Evolutionary conservation across 2,113 vertebrate genomes (phyloP), one percentile per base, ranked within the genome.

Genomic region (Poecile atricapillus): DNA sequence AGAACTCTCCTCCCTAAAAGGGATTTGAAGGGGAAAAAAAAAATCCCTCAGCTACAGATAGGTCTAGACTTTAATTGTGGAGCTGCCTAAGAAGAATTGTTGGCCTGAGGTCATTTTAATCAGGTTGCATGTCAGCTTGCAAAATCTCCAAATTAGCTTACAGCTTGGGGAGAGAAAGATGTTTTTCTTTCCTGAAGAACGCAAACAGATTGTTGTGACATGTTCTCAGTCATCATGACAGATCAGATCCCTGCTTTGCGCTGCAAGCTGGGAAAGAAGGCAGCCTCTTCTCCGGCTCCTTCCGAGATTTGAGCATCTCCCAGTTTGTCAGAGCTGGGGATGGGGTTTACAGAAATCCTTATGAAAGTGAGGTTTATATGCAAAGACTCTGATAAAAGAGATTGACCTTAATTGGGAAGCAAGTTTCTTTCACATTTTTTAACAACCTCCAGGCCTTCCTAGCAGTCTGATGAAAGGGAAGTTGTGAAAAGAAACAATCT

Each of bases 61-160:
- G 96, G 87, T 96, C 97, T 97, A 97, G 93, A 90, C 87, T 94
- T 95, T 96, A 95, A 97, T 97, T 93, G 70, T 53, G 5, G 56
- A 97, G 90, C 73, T 97, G 97, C 96, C 95, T 95, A 91, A 96
- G 93, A 97, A 97, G 96, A 96, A 96, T 92, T 82, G 64, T 79
- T 97, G 94, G 95, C 97, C 97, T 95, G 88, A 19, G 97, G 98
- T 98, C 97, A 97, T 98, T 98, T 98, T 98, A 98, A 98, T 98
- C 98, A 97, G 96, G 97, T 95, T 96, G 94, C 92, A 93, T 96
- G 97, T 98, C 97, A 98, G 96, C 97, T 97, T 96, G 95, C 97
- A 97, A 97, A 98, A 97, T 97, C 97, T 97, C 98, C 97, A 97
- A 98, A 98, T 98, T 97, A 98, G 96, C 96, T 97, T 89, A 69